Base-by-base conservation (phyloP, 2,797 vertebrate species). In the Scleropages formosus region DNA sequence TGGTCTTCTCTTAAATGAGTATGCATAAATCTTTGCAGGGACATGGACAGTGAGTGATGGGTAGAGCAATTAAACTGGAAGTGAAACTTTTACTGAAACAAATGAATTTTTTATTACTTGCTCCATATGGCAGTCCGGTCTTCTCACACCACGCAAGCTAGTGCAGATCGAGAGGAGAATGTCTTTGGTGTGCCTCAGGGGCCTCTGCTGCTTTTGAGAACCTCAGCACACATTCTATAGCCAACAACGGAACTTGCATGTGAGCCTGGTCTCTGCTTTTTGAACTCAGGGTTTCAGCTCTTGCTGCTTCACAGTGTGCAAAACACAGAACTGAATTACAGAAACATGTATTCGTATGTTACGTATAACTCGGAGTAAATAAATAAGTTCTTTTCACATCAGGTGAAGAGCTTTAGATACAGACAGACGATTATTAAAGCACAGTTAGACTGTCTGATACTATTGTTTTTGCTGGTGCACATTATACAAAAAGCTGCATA, bases 101-200 rank as follows among this genome's bases (percentile, higher is more conserved):
- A 71, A 24, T 58, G 22, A 53, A 56, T 24, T 24, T 26, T 71
- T 71, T 71, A 71, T 26, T 58, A 68, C 68, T 56, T 9, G 16
- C 22, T 56, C 68, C 68, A 16, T 31, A 71, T 58, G 68, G 51
- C 47, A 18, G 26, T 31, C 68, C 56, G 51, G 15, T 24, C 49
- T 24, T n/a, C 71, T 56, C 24, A 71, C 68, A 71, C 8, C 51
- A 11, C 4, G 24, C 47, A 8, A n/a, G 49, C 24, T n/a, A 16
- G 51, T 44, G 10, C 46, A 26, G 47, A 10, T 0, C 20, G 44
- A 22, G 46, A 51, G 66, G 18, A 26, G 44, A 47, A 13, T 4
- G 22, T 47, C 22, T 18, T 20, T 18, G 47, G 56, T 39, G 51
- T 18, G 68, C 68, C 11, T 7, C 26, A 58, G 49, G 49, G 53